Evolutionary conservation across 2,797 vertebrate species (phyloP).

Genomic region (Buceros bicornis): DNA sequence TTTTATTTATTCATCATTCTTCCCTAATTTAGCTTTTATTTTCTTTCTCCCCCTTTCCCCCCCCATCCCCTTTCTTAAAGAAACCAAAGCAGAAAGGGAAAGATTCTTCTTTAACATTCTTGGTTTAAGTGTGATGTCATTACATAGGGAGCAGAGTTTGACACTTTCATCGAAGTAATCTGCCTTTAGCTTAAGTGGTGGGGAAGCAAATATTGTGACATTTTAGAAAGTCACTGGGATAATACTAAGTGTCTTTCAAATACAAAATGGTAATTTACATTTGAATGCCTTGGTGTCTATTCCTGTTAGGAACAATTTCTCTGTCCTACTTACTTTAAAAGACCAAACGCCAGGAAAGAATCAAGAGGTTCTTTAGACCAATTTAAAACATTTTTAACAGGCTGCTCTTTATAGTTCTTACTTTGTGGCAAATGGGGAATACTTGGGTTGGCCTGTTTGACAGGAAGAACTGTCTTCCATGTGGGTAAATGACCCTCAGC

Average conservation of each 20-base stretch:
- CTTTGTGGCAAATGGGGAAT: not conserved
- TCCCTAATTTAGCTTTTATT: not conserved
- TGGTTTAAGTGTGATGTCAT: constrained; percentile 56
- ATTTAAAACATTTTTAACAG: constrained; percentile 62
- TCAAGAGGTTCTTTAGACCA: constrained; percentile 54
- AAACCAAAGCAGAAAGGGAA: not conserved
- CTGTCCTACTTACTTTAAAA: constrained; percentile 73
- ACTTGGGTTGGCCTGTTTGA: not conserved
- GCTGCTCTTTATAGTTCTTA: constrained; percentile 1
- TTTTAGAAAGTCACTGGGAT: constrained; percentile 74
- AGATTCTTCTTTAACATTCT: constrained; percentile 24
- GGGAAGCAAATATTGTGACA: constrained; percentile 77
- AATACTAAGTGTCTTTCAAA: constrained; percentile 73
- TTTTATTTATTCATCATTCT: not conserved
- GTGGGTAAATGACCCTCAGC: fast-evolving
- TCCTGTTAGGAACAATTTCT: constrained; percentile 66
- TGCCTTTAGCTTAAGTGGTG: constrained; percentile 69
- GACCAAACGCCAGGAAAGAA: constrained; percentile 54
- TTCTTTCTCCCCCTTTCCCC: not conserved
- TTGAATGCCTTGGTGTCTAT: constrained; percentile 72
- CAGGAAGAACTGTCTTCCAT: not conserved
- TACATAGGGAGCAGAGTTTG: constrained; percentile 46
- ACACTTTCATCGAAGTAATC: constrained; percentile 60
- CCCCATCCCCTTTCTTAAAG: not conserved
- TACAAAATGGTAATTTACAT: constrained; percentile 73